Conservation (phyloP, 1,140 invertebrate genomes). For the Holotrichia oblita region DNA sequence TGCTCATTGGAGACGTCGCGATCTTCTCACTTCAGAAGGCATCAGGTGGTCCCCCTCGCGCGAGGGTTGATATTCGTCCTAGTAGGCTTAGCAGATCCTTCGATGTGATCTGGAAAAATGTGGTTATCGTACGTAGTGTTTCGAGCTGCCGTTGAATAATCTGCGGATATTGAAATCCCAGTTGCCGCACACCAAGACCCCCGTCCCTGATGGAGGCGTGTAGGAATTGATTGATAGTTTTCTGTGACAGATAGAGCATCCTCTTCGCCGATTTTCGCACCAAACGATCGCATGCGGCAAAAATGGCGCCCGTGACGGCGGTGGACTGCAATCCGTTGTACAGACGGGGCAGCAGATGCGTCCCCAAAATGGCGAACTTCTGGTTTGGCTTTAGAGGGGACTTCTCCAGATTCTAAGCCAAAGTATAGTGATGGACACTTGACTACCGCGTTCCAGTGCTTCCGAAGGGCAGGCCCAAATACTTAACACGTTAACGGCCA, state of each 20-base stretch:
- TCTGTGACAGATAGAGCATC: not conserved
- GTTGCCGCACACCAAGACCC: not conserved
- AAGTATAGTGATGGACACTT: not conserved
- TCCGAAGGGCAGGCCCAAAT: conserved; percentile 46
- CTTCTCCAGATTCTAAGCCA: conserved; percentile 44
- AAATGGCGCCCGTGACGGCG: not conserved
- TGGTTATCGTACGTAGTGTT: not conserved
- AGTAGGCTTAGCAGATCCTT: too few relatives aligned
- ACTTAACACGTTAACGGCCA: too few relatives aligned
- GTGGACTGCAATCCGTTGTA: conserved; percentile 47
- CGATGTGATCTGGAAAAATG: too few relatives aligned
- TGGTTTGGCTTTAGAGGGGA: conserved; percentile 57
- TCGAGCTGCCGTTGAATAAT: not conserved
- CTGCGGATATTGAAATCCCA: not conserved
- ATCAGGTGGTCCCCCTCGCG: not conserved
- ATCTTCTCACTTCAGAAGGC: conserved; percentile 16
- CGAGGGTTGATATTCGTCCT: too few relatives aligned
- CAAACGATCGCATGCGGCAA: conserved; percentile 44
- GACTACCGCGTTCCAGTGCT: conserved; percentile 45
- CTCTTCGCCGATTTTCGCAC: conserved; percentile 40
- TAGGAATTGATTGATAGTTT: not conserved
- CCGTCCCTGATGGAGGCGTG: not conserved
- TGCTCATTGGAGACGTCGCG: not conserved
- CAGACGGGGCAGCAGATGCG: conserved; percentile 46
- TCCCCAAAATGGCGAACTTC: conserved; percentile 44